Evolutionary conservation across 2,797 vertebrate genomes (phyloP).

Genomic region (Sardinella longiceps): DNA sequence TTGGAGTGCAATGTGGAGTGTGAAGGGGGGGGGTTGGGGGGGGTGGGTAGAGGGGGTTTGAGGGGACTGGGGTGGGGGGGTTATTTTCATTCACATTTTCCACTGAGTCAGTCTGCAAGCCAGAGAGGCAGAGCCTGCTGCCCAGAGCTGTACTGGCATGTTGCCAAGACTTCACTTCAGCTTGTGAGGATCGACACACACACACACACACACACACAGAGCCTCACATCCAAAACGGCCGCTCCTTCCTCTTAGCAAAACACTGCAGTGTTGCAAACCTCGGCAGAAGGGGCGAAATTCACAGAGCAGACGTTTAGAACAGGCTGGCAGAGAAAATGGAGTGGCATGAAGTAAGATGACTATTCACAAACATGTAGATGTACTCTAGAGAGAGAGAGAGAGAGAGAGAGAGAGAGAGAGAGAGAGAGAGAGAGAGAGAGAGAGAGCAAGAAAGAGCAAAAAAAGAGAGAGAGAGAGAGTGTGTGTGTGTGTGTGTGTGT

Average conservation of each 20-base stretch:
- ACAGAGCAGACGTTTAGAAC: background rate
- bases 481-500: background rate
- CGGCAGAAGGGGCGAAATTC: conserved; percentile 20
- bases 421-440: too few relatives aligned
- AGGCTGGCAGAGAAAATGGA: background rate
- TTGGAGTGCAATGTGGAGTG: conserved; percentile 6
- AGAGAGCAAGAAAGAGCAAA: too few relatives aligned
- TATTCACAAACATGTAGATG: background rate
- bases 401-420: too few relatives aligned
- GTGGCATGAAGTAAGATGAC: background rate
- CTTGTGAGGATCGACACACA: background rate
- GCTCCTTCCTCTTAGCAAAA: background rate
- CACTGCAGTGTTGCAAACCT: conserved; percentile 31
- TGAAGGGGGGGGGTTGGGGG: background rate
- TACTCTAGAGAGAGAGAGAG: too few relatives aligned
- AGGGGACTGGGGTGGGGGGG: conserved; percentile 53
- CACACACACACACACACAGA: background rate
- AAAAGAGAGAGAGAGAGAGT: too few relatives aligned
- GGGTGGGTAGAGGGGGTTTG: background rate
- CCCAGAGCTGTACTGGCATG: conserved; percentile 41
- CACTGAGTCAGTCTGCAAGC: conserved; percentile 63
- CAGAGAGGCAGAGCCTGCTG: conserved; percentile 33
- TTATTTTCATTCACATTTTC: conserved; percentile 78
- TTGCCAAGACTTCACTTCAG: conserved; percentile 41
- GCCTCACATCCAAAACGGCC: background rate